Percentiles rank a stretch among this genome's conserved stretches.
phyloP scores from a whole-genome alignment of 2,113 vertebrate species.

The Mesocricetus auratus region DNA sequence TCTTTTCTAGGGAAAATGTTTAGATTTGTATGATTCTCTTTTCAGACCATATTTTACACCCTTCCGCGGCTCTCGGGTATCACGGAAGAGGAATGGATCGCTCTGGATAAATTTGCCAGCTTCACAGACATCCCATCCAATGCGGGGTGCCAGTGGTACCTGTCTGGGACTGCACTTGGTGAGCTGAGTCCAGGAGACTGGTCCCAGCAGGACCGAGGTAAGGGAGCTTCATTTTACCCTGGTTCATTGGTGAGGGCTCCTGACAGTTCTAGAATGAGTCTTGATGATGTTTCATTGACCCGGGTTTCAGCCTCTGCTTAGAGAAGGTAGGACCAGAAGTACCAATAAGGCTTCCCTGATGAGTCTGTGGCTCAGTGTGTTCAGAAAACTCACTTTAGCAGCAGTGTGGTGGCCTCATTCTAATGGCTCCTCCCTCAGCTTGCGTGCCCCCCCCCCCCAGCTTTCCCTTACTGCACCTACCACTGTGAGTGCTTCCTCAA shows the following conservation, averaged over 20 bases:
- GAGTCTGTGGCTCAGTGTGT: neutral
- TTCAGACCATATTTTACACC: slow-evolving; percentile 93
- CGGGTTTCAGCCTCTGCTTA: neutral
- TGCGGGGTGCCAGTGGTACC: slow-evolving; percentile 85
- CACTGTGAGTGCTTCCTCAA: neutral
- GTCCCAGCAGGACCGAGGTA: slow-evolving; percentile 95
- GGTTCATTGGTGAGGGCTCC: neutral
- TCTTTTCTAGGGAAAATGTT: neutral
- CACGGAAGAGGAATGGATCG: slow-evolving; percentile 95
- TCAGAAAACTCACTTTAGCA: neutral
- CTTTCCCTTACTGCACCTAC: neutral
- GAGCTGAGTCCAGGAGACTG: slow-evolving; percentile 92
- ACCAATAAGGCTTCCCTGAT: neutral
- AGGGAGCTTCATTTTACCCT: neutral
- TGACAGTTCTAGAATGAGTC: neutral
- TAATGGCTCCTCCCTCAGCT: neutral
- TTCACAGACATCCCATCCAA: slow-evolving; percentile 86
- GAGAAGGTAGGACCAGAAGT: neutral
- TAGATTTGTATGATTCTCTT: slow-evolving; percentile 50
- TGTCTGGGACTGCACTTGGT: slow-evolving; percentile 83
- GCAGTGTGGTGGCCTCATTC: neutral
- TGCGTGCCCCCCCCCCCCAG: neutral
- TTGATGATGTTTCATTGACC: neutral
- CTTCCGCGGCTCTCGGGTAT: slow-evolving; percentile 94
- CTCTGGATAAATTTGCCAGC: slow-evolving; percentile 90